Percentiles rank a stretch among this genome's conserved stretches.
These are phyloP conservation scores for Sardina pilchardus DNA, from an alignment of 2,113 vertebrate genomes.

Conservation along the genomic window DNA sequence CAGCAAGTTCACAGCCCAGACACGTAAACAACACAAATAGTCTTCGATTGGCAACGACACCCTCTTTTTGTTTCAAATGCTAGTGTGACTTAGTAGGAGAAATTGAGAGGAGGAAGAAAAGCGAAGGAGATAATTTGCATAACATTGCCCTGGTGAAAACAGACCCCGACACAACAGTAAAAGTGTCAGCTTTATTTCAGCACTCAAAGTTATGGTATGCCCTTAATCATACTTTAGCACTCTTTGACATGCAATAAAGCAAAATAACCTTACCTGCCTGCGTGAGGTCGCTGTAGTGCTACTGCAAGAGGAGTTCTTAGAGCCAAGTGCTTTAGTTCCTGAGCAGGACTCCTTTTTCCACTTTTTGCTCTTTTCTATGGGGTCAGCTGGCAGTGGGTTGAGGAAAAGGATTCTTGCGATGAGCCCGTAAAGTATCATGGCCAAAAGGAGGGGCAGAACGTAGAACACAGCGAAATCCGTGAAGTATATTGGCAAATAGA, in stretches of 20 bases:
- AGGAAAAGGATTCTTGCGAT: slow-evolving; percentile 93
- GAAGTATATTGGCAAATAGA: slow-evolving; percentile 95
- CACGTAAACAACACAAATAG: background rate
- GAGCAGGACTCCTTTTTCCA: slow-evolving; percentile 76
- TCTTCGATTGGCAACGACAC: background rate
- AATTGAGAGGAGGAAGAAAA: background rate
- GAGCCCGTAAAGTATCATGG: slow-evolving; percentile 89
- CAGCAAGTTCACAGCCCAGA: background rate
- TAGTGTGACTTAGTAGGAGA: background rate
- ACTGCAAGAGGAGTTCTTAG: slow-evolving; percentile 78
- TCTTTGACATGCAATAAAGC: background rate
- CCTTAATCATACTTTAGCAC: background rate
- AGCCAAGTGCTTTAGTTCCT: slow-evolving; percentile 70
- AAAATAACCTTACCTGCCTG: slow-evolving; percentile 80
- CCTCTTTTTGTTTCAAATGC: background rate
- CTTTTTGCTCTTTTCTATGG: slow-evolving; percentile 80
- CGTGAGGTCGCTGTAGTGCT: slow-evolving; percentile 87
- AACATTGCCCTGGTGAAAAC: background rate
- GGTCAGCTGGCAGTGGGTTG: slow-evolving; percentile 85
- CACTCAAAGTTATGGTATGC: background rate
- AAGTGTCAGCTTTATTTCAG: background rate
- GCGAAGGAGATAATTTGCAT: background rate
- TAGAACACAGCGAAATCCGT: slow-evolving; percentile 94
- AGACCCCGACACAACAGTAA: background rate
- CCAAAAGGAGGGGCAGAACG: slow-evolving; percentile 88